Percentiles rank a stretch among this genome's conserved stretches.
Conservation (phyloP, 2,797 vertebrate species). For the Tinamus major region DNA sequence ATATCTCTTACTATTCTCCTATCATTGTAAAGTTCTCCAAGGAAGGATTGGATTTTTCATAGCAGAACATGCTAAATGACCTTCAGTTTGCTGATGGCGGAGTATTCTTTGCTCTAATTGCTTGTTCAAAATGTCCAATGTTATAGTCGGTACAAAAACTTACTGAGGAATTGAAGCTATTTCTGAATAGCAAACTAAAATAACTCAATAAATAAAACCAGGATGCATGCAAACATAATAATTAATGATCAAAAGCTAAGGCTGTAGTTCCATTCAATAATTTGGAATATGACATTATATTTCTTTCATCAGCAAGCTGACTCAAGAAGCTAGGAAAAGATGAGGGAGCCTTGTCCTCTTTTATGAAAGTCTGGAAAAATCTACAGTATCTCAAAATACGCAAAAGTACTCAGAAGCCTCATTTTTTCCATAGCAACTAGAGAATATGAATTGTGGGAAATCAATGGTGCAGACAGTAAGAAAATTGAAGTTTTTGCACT, state of each 20-base stretch:
- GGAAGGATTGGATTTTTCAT: constrained; percentile 20
- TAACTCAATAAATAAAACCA: not conserved
- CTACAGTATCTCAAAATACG: not conserved
- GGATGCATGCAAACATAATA: not conserved
- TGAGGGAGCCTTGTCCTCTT: not conserved
- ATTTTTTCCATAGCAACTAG: constrained; percentile 18
- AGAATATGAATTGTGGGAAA: constrained; percentile 32
- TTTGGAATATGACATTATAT: not conserved
- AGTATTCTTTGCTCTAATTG: not conserved
- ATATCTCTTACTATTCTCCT: not conserved
- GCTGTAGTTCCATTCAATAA: not conserved
- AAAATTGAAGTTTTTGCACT: constrained; percentile 36
- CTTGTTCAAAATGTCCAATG: not conserved
- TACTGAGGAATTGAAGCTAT: not conserved
- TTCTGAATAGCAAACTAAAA: not conserved
- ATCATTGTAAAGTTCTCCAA: constrained; percentile 5
- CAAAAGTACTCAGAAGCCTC: not conserved
- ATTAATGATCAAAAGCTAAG: not conserved
- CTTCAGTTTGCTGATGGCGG: not conserved
- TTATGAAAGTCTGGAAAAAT: not conserved
- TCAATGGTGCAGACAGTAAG: constrained; percentile 45
- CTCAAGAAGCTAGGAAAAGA: not conserved
- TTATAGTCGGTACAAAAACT: not conserved
- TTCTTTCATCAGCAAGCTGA: not conserved
- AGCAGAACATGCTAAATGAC: constrained; percentile 4